Evolutionary conservation across 2,797 vertebrate genomes (phyloP), one percentile per base, ranked within the genome.

Genomic region (Coregonus sp.): DNA sequence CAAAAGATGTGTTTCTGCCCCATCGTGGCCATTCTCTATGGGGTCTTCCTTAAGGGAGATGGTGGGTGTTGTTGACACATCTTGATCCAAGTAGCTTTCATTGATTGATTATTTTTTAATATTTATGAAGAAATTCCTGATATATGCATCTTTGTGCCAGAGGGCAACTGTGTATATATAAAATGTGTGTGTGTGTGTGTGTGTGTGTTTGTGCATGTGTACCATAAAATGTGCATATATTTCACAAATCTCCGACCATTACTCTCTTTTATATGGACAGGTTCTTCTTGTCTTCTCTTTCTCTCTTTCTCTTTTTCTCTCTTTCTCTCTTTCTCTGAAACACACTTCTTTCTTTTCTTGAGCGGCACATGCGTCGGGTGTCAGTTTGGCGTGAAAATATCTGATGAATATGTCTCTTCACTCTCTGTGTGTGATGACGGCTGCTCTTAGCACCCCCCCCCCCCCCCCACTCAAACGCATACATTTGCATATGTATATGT

Each of bases 401-500:
- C 78, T 77, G 78, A 6, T 31, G 25, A 85, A 90, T 79, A 84
- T 88, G 82, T 77, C 12, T 31, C 75, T 79, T 80, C 35, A 5
- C 56, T 40, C 18, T 51, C 16, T 70, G 68, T 83, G 84, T 80
- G 87, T 40, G 75, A 90, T 83, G 85, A 90, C 87, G 84, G 85
- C 86, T 89, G 89, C 91, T 90, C 89, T 91, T 87, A 91, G 40
- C 40, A 91, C 89, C 81, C 15, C 87, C 87, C 87, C 84, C 90
- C 54, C 71, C 51, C 35, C n/a, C 50, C 18, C 12, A 4, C 79
- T 2, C 40, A 18, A 85, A 85, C 56, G 20, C 18, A 84, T 79
- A 81, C 84, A 94, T 94, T 94, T 93, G 93, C 93, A 94, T 93
- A 93, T 93, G 92, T 92, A 93, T 93, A 92, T 93, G 90, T 89